Percentiles rank a stretch among this genome's conserved stretches.
Evolutionary conservation across 1,140 invertebrate species (phyloP).

Genomic region (Diorhabda carinulata): DNA sequence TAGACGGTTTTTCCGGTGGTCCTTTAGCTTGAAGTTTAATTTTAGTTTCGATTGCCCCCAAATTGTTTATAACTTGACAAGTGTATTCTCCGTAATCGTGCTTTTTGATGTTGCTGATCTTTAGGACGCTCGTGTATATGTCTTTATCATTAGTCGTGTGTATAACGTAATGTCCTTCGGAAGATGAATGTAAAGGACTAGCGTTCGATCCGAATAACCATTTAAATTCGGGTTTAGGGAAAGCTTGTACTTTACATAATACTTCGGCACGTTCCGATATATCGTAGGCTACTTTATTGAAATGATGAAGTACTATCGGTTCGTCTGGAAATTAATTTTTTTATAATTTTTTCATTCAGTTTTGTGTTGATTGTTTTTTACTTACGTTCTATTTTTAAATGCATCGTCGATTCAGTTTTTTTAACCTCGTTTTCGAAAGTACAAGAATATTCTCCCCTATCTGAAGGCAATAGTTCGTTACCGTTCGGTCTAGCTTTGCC

Average conservation of each 20-base stretch:
- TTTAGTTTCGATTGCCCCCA: conserved; percentile 70
- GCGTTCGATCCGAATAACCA: conserved; percentile 78
- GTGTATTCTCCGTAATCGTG: conserved; percentile 87
- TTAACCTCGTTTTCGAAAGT: conserved; percentile 87
- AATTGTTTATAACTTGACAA: conserved; percentile 74
- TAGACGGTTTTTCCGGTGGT: conserved; percentile 74
- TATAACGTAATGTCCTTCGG: conserved; percentile 82
- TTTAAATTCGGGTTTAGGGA: conserved; percentile 87
- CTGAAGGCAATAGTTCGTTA: conserved; percentile 74
- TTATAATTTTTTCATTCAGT: background rate
- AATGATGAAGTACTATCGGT: conserved; percentile 77
- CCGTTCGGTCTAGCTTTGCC: conserved; percentile 69
- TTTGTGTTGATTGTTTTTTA: conserved; percentile 31
- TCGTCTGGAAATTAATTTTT: conserved; percentile 58
- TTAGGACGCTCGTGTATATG: conserved; percentile 75
- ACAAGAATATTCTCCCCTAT: conserved; percentile 83
- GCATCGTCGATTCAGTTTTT: conserved; percentile 79
- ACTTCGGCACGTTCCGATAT: conserved; percentile 78
- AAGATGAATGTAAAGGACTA: conserved; percentile 67
- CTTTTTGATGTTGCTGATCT: conserved; percentile 70
- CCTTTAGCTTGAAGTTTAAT: conserved; percentile 81
- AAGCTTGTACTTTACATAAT: conserved; percentile 83
- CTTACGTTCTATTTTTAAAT: conserved; percentile 84
- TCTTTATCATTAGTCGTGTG: conserved; percentile 76
- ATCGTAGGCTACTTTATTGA: conserved; percentile 86